Base-by-base conservation (phyloP, 2,113 vertebrate genomes). In the Nannobrachium achirus region DNA sequence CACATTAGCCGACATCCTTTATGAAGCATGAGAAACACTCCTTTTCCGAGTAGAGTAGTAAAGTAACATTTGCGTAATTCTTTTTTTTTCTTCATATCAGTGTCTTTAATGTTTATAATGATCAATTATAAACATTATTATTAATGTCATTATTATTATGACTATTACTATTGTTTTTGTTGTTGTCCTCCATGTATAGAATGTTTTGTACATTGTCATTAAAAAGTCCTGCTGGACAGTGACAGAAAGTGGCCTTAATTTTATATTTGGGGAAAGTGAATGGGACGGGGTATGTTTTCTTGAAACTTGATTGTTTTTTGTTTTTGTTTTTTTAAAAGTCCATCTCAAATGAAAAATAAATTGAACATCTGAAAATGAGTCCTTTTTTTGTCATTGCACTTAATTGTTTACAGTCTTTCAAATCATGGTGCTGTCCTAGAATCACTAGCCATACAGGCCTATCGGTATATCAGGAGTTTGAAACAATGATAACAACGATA, bases 191-290 rank as follows among this genome's bases (percentile, higher is more conserved):
- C 46, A 50, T 91, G 86, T 85, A 85, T 89, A 88, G 87, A 88
- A 81, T 90, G 82, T 89, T 89, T 89, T 90, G 80, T 90, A 88
- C 83, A 87, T 89, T 89, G 89, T 88, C 90, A 92, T 90, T 90
- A 89, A 87, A 85, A 89, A 51, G 90, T 92, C 91, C 92, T 93
- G 92, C 92, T 93, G 92, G 92, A 91, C 92, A 92, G 92, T 90
- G 91, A 92, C 88, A 88, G 88, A 88, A 91, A 89, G 86, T 91
- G 90, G 86, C 89, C 89, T 90, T 92, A 89, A 93, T 89, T 90
- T 88, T 90, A 90, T 91, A 74, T 88, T 84, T 88, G 80, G 88
- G 81, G 72, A 84, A 76, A 86, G 86, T 88, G 90, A 90, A 92
- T 69, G 78, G 88, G 89, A 81, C 73, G 69, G 79, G 88, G 87